These are phyloP conservation scores for Dicerorhinus sumatrensis DNA, from an alignment of 2,113 vertebrate species.

Conservation along the genomic window DNA sequence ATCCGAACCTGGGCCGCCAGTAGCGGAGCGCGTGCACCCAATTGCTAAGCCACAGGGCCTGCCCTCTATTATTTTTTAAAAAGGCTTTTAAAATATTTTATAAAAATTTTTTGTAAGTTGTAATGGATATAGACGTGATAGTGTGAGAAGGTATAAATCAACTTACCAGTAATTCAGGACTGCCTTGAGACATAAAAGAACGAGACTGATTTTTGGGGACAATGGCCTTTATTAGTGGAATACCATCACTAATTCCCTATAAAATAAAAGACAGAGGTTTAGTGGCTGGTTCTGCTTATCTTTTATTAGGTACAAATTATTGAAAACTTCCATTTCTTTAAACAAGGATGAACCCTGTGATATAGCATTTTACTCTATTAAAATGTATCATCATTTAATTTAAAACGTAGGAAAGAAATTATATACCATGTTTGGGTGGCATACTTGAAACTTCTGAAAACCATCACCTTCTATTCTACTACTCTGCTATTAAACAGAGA, in stretches of 20 bases:
- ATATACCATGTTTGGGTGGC: background rate
- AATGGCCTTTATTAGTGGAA: constrained; percentile 94
- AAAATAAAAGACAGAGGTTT: constrained; percentile 71
- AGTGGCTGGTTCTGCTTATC: constrained; percentile 30
- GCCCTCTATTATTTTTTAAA: background rate
- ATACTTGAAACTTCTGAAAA: constrained; percentile 40
- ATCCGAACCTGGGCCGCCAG: too few species aligned
- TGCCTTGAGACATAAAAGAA: constrained; percentile 98
- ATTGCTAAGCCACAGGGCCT: too few species aligned
- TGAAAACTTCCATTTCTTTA: constrained; percentile 55
- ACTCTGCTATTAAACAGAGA: background rate
- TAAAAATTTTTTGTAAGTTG: background rate
- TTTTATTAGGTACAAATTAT: constrained; percentile 38
- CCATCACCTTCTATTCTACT: background rate
- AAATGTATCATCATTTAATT: constrained; percentile 13
- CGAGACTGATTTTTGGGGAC: constrained; percentile 97
- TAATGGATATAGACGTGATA: background rate
- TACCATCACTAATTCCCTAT: constrained; percentile 96
- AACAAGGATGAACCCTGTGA: background rate
- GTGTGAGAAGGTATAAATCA: background rate
- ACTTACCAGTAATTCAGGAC: constrained; percentile 97
- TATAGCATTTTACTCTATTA: constrained; percentile 8
- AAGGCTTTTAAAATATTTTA: background rate
- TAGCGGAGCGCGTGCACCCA: too few species aligned
- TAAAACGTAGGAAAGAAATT: constrained; percentile 56